Evolutionary conservation across 2,888 invertebrate genomes (phyloP).

Genomic region (Mellilla xanthometata): DNA sequence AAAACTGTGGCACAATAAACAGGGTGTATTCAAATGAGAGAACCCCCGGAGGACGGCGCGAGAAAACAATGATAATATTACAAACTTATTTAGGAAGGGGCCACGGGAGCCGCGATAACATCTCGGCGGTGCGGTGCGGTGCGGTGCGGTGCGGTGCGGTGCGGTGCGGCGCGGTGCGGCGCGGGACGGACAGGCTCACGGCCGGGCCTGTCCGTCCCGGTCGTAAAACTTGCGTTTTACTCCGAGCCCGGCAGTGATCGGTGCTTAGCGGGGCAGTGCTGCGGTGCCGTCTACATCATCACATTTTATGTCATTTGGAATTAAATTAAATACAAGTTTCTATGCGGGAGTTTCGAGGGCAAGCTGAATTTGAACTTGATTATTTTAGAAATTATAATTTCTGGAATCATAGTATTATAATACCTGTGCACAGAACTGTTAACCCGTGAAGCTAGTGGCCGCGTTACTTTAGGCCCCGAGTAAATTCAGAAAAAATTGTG

Average conservation of each 20-base stretch:
- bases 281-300: no score
- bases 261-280: no score
- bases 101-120: slow-evolving; percentile 37
- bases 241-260: no score
- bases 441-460: slow-evolving; percentile 40
- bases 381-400: no score
- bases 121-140: not conserved
- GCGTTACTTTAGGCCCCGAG: slow-evolving; percentile 40
- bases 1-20: slow-evolving; percentile 69
- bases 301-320: no score
- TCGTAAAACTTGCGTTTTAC: no score
- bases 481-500: slow-evolving; percentile 65
- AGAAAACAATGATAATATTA: slow-evolving; percentile 77
- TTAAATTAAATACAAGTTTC: no score
- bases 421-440: not conserved
- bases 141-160: no score
- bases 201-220: no score
- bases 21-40: slow-evolving; percentile 76
- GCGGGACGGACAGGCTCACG: slow-evolving; percentile 5
- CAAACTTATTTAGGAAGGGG: slow-evolving; percentile 69
- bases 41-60: slow-evolving; percentile 48
- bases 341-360: no score
- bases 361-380: no score
- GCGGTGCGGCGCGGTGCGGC: not conserved
- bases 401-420: no score